Conservation (phyloP, 2,888 invertebrate genomes). For the Eurytoma californica region DNA sequence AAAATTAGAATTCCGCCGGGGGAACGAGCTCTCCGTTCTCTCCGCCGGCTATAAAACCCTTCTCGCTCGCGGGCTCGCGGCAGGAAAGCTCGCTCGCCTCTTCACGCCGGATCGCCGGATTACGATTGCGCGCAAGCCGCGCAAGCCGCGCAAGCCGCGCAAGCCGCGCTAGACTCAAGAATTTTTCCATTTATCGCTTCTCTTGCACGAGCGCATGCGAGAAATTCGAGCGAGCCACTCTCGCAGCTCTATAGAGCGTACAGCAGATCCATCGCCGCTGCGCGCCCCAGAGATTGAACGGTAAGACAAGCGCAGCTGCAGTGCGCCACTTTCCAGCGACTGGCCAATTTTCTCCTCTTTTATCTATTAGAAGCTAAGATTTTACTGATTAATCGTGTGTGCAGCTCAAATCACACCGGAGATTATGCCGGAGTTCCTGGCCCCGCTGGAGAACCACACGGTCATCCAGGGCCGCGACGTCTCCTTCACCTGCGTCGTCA, state of each 20-base stretch:
- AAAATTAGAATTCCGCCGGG: slow-evolving; percentile 64
- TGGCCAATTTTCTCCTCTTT: slow-evolving; percentile 4
- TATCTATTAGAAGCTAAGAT: too few species aligned
- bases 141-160: too few species aligned
- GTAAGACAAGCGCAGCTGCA: slow-evolving; percentile 25
- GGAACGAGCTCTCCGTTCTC: slow-evolving; percentile 29
- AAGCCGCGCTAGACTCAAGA: slow-evolving; percentile 64
- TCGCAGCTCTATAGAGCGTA: neutral
- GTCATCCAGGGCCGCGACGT: slow-evolving; percentile 92
- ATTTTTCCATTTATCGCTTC: slow-evolving; percentile 74
- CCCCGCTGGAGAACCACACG: slow-evolving; percentile 89
- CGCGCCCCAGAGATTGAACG: slow-evolving; percentile 32
- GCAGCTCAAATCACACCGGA: slow-evolving; percentile 84
- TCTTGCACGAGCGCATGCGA: slow-evolving; percentile 71
- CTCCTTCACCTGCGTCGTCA: slow-evolving; percentile 92
- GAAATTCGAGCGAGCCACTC: slow-evolving; percentile 64
- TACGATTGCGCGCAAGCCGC: slow-evolving; percentile 64
- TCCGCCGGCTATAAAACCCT: slow-evolving; percentile 62
- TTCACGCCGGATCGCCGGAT: slow-evolving; percentile 67
- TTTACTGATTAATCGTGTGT: too few species aligned
- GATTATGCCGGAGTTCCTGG: slow-evolving; percentile 86
- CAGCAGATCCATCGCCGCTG: slow-evolving; percentile 14
- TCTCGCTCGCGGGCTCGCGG: neutral
- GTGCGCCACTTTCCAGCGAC: neutral
- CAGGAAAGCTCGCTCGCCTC: slow-evolving; percentile 32